Base-by-base conservation (phyloP, 2,113 vertebrate species). In the Lonchura striata region DNA sequence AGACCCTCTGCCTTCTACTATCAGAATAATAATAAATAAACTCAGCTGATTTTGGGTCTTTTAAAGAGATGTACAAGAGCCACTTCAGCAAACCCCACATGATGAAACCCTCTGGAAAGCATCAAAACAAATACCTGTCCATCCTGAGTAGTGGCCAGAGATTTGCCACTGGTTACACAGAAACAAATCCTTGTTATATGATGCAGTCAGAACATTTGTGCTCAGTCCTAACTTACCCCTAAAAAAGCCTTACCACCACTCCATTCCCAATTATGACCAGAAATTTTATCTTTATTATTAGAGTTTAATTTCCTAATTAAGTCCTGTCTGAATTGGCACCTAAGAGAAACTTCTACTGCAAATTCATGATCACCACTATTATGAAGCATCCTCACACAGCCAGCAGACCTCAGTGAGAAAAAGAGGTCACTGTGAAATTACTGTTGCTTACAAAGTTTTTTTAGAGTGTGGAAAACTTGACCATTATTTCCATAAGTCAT, bases 291-390 rank as follows among this genome's bases (percentile, higher is more conserved):
- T n/a, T n/a, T n/a, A n/a, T n/a, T n/a, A n/a, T n/a, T n/a, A n/a
- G 11, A 30, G 9, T 24, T 37, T 41, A 28, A 35, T 13, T 54
- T 42, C 15, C 13, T 31, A 66, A 60, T 11, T 63, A 75, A 52
- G 23, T n/a, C 21, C n/a, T 60, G 13, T 30, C 37, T 61, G 37
- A 82, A 56, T 13, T 9, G 9, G 1, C 4, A 85, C 16, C 16
- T 16, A 44, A 80, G 60, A 23, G 6, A 60, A 9, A 70, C 35
- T 50, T 54, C 30, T 39, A 52, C 24, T 77, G 24, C 15, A 64
- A 69, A 54, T 66, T 79, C 61, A 39, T 0, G 0, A 25, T 53
- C 15, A 54, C 4, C 1, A 2, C 31, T 79, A 4, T 24, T 92
- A 75, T 80, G 42, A 77, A 86, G 53, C 5, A 83, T 17, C 25